Conservation (phyloP, 64 coral and sea anemone species). For the Porites australiensis region DNA sequence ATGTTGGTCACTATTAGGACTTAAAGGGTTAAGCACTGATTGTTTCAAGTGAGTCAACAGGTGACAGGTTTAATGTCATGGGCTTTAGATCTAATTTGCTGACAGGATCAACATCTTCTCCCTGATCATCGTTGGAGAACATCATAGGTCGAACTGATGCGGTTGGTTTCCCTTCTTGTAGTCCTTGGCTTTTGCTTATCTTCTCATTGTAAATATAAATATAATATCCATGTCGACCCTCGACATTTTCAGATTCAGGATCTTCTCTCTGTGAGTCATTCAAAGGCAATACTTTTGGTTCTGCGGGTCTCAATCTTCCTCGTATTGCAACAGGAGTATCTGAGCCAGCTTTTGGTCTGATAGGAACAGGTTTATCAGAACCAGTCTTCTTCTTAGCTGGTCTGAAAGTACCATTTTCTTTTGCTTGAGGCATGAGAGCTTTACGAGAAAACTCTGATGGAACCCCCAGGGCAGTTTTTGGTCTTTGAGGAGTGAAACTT, state of each 20-base stretch:
- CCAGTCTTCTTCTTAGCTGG: constrained; percentile 62
- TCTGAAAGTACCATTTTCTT: constrained; percentile 40
- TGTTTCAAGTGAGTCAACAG: constrained; percentile 66
- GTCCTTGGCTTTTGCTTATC: constrained; percentile 43
- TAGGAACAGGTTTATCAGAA: constrained; percentile 90
- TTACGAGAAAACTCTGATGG: constrained; percentile 69
- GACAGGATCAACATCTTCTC: constrained; percentile 28
- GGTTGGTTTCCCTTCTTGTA: constrained; percentile 73
- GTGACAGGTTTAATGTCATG: constrained; percentile 60
- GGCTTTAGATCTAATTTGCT: constrained; percentile 82
- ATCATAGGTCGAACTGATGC: constrained; percentile 90
- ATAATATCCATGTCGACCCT: constrained; percentile 78
- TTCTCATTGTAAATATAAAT: constrained; percentile 88
- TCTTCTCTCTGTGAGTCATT: not conserved
- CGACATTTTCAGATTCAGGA: constrained; percentile 37
- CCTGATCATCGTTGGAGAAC: constrained; percentile 62
- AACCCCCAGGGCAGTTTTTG: constrained; percentile 71
- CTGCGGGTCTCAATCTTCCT: constrained; percentile 11
- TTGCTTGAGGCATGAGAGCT: constrained; percentile 73
- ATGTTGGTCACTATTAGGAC: no score
- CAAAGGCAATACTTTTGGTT: not conserved
- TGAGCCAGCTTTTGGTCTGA: constrained; percentile 79
- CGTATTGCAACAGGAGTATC: constrained; percentile 64
- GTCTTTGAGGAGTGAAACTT: constrained; percentile 47
- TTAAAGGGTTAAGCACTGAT: not conserved